phyloP scores from a whole-genome alignment of 2,888 invertebrate species.

The Blastobasis adustella region DNA sequence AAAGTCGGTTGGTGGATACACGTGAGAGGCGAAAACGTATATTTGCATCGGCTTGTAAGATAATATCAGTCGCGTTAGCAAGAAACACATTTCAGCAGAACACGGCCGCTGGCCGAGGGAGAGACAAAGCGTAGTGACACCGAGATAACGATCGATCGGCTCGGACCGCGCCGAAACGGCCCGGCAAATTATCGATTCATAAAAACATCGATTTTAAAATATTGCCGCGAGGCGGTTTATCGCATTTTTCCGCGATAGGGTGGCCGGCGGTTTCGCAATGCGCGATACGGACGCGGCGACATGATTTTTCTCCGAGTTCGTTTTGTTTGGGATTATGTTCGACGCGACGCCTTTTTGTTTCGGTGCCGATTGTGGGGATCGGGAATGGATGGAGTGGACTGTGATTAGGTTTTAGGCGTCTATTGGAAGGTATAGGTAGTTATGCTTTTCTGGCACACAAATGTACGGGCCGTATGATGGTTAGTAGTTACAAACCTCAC shows the following conservation, averaged over 20 bases:
- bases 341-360: too few relatives aligned
- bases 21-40: conserved; percentile 27
- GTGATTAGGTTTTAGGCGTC: too few relatives aligned
- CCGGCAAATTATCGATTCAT: conserved; percentile 74
- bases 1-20: conserved; percentile 22
- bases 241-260: conserved; percentile 61
- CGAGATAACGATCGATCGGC: conserved; percentile 65
- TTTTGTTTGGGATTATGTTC: too few relatives aligned
- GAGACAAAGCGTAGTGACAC: conserved; percentile 72
- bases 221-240: conserved; percentile 50
- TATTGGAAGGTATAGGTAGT: too few relatives aligned
- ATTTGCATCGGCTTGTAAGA: conserved; percentile 48
- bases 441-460: too few relatives aligned
- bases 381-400: too few relatives aligned
- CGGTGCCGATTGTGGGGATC: too few relatives aligned
- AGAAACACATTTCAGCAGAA: conserved; percentile 73
- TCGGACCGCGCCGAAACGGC: conserved; percentile 68
- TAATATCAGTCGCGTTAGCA: conserved; percentile 69
- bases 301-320: too few relatives aligned
- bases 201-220: conserved; percentile 74
- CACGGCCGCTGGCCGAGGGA: conserved; percentile 64
- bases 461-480: too few relatives aligned
- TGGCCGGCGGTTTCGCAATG: conserved; percentile 27
- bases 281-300: background rate
- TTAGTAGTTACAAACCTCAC: too few relatives aligned